Percentiles rank a stretch among this genome's conserved stretches.
Conservation (phyloP, 2,888 invertebrate species). For the Cryptus armator region DNA sequence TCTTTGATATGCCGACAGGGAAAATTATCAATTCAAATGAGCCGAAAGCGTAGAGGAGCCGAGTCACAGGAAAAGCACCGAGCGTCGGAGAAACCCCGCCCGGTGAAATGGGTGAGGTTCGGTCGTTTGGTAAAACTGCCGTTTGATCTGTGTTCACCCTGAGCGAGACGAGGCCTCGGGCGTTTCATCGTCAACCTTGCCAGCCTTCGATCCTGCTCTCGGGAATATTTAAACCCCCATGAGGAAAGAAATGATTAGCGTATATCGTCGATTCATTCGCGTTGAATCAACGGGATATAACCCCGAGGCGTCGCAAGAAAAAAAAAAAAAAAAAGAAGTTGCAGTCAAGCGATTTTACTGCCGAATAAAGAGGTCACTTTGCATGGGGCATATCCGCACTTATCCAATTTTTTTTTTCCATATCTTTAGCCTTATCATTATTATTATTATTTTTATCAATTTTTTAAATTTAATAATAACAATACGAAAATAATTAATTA, state of each 20-base stretch:
- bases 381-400: neutral
- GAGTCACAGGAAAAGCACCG: constrained; percentile 35
- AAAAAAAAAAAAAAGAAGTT: neutral
- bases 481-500: neutral
- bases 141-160: constrained; percentile 83
- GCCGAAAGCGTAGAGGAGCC: constrained; percentile 65
- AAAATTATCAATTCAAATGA: constrained; percentile 85
- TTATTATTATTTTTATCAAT: neutral
- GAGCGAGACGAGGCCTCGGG: constrained; percentile 63
- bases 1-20: constrained; percentile 84
- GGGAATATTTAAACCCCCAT: constrained; percentile 30
- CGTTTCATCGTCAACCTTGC: constrained; percentile 66
- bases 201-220: constrained; percentile 24
- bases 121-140: constrained; percentile 83
- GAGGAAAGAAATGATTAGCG: constrained; percentile 51
- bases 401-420: neutral
- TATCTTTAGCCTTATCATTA: neutral
- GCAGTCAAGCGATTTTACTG: neutral
- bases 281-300: neutral
- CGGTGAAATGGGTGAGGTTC: constrained; percentile 57
- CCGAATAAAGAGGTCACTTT: constrained; percentile 1
- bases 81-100: constrained; percentile 57
- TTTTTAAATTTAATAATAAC: neutral
- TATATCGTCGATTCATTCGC: constrained; percentile 27
- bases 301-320: neutral